phyloP scores from a whole-genome alignment of 23 tunicate species.

The Trididemnum clinides region DNA sequence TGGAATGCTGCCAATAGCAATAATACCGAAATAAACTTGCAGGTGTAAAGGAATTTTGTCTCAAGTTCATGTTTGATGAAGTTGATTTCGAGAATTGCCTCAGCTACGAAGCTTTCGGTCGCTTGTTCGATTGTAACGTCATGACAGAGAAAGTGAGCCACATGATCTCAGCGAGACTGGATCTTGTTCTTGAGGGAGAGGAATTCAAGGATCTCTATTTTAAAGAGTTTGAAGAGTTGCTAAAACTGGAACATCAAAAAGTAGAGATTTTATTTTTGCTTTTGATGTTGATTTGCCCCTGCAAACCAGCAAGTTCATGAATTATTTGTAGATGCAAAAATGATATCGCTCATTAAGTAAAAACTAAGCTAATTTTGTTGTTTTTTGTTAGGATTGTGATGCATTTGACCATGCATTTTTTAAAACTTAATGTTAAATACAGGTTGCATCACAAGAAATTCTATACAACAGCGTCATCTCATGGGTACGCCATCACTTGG shows the following conservation, averaged over 20 bases:
- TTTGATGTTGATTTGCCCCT: too few relatives aligned
- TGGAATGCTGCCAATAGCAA: too few relatives aligned
- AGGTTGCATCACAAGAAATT: neutral
- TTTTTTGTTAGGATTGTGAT: too few relatives aligned
- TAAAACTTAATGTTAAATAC: too few relatives aligned
- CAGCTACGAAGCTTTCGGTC: neutral
- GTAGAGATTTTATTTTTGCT: neutral
- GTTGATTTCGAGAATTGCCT: neutral
- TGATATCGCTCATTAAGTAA: too few relatives aligned
- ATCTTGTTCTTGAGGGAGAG: neutral
- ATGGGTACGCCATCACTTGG: neutral
- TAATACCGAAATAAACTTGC: too few relatives aligned
- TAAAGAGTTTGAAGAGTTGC: neutral
- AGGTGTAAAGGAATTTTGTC: neutral
- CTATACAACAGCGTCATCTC: neutral
- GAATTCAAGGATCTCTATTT: neutral
- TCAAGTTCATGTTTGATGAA: neutral
- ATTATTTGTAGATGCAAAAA: too few relatives aligned
- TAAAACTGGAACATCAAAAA: neutral
- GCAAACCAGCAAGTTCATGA: too few relatives aligned
- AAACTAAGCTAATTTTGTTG: too few relatives aligned
- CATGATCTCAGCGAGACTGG: neutral
- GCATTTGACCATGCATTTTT: too few relatives aligned
- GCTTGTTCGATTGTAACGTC: neutral
- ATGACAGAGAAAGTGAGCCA: neutral